Evolutionary conservation across 1,140 invertebrate species (phyloP).

Genomic region (Notospermus geniculatus): DNA sequence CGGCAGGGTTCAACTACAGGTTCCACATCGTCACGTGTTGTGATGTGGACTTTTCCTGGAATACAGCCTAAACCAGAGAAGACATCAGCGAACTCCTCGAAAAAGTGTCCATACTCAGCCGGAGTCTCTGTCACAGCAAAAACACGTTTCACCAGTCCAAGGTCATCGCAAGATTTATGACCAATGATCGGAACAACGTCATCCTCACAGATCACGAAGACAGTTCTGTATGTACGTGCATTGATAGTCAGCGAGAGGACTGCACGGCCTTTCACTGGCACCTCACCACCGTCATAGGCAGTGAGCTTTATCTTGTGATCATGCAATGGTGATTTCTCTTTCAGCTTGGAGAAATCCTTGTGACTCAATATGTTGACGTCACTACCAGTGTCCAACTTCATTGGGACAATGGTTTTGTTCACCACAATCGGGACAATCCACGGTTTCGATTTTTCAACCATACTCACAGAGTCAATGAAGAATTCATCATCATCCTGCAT

Average conservation of each 20-base stretch:
- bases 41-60: conserved; percentile 28
- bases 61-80: conserved; percentile 26
- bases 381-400: conserved; percentile 5
- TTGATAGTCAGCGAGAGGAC: neutral
- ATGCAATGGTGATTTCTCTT: neutral
- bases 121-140: neutral
- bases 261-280: neutral
- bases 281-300: conserved; percentile 1
- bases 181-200: conserved; percentile 3
- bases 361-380: conserved; percentile 2
- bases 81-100: conserved; percentile 17
- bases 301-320: conserved; percentile 2
- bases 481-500: too few species aligned
- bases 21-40: conserved; percentile 21
- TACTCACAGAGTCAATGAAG: conserved; percentile 1
- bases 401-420: conserved; percentile 1
- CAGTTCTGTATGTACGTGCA: neutral
- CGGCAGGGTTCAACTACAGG: conserved; percentile 18
- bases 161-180: neutral
- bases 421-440: conserved; percentile 1
- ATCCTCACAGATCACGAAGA: neutral
- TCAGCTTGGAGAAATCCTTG: neutral
- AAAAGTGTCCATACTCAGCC: neutral
- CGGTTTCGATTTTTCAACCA: neutral
- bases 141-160: conserved; percentile 1